phyloP scores from a whole-genome alignment of 2,113 vertebrate genomes.

The Heterotilapia buettikoferi region DNA sequence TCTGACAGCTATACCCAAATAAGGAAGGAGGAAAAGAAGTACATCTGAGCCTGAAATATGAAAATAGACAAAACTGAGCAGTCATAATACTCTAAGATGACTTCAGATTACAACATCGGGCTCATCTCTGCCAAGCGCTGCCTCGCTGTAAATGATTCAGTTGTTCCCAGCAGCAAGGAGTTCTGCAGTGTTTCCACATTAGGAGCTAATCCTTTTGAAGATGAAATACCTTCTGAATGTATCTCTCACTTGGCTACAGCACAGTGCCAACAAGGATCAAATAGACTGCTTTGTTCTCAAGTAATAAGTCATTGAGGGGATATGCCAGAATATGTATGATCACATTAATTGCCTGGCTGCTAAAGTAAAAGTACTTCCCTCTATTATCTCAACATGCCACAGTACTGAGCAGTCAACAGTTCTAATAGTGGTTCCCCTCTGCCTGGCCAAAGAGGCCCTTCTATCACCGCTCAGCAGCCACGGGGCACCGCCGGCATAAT shows the following conservation, averaged over 20 bases:
- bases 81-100: neutral
- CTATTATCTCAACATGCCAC: slow-evolving; percentile 36
- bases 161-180: neutral
- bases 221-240: slow-evolving; percentile 34
- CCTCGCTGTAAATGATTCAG: slow-evolving; percentile 24
- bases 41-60: neutral
- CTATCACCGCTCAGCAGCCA: slow-evolving; percentile 25
- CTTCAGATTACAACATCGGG: neutral
- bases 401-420: slow-evolving; percentile 21
- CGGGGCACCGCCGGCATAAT: neutral
- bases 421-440: slow-evolving; percentile 9
- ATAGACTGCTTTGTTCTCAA: slow-evolving; percentile 22
- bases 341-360: slow-evolving; percentile 38
- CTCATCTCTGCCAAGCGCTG: neutral
- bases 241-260: slow-evolving; percentile 6
- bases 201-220: slow-evolving; percentile 36
- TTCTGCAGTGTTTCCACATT: slow-evolving; percentile 18
- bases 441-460: neutral
- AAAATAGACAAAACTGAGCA: neutral
- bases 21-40: neutral
- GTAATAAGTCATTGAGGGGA: slow-evolving; percentile 25
- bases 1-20: neutral
- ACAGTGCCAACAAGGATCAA: slow-evolving; percentile 46
- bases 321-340: slow-evolving; percentile 20
- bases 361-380: slow-evolving; percentile 21